phyloP scores from a whole-genome alignment of 2,888 invertebrate species.

The Noctua comes region DNA sequence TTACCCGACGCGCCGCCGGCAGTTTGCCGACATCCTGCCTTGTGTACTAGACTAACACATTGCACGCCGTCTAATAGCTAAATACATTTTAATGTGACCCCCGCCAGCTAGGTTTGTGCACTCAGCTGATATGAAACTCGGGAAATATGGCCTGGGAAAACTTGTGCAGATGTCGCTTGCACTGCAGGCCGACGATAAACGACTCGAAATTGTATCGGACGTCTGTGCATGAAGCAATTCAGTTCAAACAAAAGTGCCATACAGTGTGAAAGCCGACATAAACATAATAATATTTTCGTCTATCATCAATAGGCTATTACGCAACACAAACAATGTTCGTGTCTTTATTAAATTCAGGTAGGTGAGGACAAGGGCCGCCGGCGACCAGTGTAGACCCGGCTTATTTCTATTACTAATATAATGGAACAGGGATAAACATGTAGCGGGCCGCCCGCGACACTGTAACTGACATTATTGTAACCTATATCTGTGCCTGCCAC shows the following conservation, averaged over 20 bases:
- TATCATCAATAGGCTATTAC: conserved; percentile 43
- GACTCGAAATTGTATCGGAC: conserved; percentile 34
- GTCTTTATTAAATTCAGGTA: conserved; percentile 61
- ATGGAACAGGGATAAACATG: conserved; percentile 57
- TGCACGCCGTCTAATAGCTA: conserved; percentile 38
- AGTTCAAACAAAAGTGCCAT: conserved; percentile 5
- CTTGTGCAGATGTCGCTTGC: conserved; percentile 31
- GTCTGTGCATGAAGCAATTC: conserved; percentile 9
- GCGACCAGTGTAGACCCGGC: conserved; percentile 42
- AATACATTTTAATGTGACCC: conserved; percentile 50
- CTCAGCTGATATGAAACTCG: conserved; percentile 30
- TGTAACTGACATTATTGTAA: conserved; percentile 52
- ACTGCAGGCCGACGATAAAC: conserved; percentile 38
- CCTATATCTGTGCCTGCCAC: conserved; percentile 50
- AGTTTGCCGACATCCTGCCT: conserved; percentile 41
- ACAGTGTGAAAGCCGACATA: neutral
- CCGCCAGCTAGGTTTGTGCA: conserved; percentile 20
- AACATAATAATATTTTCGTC: conserved; percentile 46
- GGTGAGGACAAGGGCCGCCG: conserved; percentile 35
- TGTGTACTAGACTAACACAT: conserved; percentile 38
- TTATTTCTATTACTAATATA: conserved; percentile 61
- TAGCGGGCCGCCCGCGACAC: conserved; percentile 40
- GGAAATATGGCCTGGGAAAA: conserved; percentile 28
- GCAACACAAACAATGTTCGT: conserved; percentile 46
- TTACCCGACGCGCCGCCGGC: conserved; percentile 34